Evolutionary conservation across 2,797 vertebrate genomes (phyloP), one percentile per base, ranked within the genome.

Genomic region (Lemur catta): DNA sequence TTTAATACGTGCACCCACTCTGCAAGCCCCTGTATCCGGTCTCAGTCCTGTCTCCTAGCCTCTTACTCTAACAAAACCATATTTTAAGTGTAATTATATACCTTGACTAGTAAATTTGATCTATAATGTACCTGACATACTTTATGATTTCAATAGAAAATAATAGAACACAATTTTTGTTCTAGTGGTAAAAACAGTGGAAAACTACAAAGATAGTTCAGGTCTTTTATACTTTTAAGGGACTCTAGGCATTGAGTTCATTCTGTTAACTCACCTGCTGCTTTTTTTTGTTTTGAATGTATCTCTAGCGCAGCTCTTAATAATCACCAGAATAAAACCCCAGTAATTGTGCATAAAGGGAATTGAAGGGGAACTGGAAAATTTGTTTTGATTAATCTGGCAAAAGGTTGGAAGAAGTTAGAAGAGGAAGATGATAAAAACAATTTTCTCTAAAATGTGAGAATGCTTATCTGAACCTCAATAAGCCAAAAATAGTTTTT

Each of bases 321-420:
- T 84, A 86, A 81, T 84, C 46, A 74, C 46, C n/a, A 84, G 81
- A 84, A 69, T 89, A 87, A 94, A 87, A 84, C 28, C 28, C 24
- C 24, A 22, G 1, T n/a, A 57, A 59, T 85, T 91, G 48, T 80
- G 14, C 63, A 30, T 81, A 85, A 81, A 55, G 55, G 85, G 46
- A 82, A 63, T 84, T 46, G 20, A 72, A 91, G 74, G 43, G 4
- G 22, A 20, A 85, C 13, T 91, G 33, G 59, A 59, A 84, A 87
- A 17, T 71, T 46, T 86, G 46, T 75, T 86, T 91, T 89, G 41
- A 69, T 61, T 82, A 67, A 92, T 94, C 38, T 82, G 41, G 28
- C 33, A 72, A 91, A 89, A 89, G 33, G 18, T 67, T 82, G 22
- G 50, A 35, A 63, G 52, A 89, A 65, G 33, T 63, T 61, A 35